Percentiles rank a stretch among this genome's conserved stretches.
Evolutionary conservation across 35 echinoderm and acorn worm genomes (phyloP).

Genomic region (Apostichopus californicus): DNA sequence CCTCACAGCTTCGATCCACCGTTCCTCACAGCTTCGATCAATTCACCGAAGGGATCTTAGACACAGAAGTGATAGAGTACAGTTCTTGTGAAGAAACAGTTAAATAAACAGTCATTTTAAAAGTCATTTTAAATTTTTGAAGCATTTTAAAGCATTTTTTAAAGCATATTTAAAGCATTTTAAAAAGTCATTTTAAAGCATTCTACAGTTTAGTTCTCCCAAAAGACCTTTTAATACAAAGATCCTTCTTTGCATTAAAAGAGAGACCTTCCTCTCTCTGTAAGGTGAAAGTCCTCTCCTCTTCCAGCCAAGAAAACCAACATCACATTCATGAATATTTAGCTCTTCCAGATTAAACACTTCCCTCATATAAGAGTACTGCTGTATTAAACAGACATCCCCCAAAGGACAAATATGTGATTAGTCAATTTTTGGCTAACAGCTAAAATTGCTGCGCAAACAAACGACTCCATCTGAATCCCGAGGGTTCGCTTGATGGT

Average conservation of each 20-base stretch:
- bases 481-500: conserved; percentile 23
- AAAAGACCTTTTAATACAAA: background rate
- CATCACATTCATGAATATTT: background rate
- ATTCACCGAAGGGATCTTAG: too few relatives aligned
- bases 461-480: background rate
- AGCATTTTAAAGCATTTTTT: too few relatives aligned
- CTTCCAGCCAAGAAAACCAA: background rate
- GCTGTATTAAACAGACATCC: background rate
- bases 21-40: too few relatives aligned
- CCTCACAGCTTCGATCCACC: too few relatives aligned
- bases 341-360: background rate
- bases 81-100: too few relatives aligned
- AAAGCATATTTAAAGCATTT: too few relatives aligned
- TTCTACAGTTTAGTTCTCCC: too few relatives aligned
- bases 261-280: background rate
- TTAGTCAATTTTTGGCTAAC: conserved; percentile 50
- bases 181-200: too few relatives aligned
- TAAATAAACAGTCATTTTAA: too few relatives aligned
- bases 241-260: too few relatives aligned
- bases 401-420: conserved; percentile 50
- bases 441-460: conserved; percentile 38
- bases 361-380: background rate
- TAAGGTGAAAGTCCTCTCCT: background rate
- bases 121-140: too few relatives aligned
- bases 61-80: too few relatives aligned